A percentile compares a stretch with the other conserved stretches of the same genome.
Evolutionary conservation across 2,113 vertebrate species (phyloP).

Genomic region (Odontophorus gujanensis): DNA sequence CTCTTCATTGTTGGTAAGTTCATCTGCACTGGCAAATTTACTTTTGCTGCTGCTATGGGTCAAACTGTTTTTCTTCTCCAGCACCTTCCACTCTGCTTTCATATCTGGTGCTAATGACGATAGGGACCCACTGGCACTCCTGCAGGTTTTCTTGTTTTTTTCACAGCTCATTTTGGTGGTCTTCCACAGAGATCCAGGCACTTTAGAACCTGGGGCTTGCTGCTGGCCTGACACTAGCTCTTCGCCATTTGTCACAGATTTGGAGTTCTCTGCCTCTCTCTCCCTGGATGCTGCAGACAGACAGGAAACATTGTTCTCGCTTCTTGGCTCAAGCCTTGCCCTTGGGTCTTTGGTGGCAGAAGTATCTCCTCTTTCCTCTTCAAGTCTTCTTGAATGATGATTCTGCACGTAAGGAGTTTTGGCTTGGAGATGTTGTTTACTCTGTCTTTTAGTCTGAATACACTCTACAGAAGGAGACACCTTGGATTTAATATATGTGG

Average conservation of each 20-base stretch:
- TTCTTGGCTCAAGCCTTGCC: not conserved
- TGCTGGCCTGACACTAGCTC: not conserved
- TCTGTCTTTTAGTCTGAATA: not conserved
- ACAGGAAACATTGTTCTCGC: not conserved
- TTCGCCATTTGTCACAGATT: not conserved
- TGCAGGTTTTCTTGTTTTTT: not conserved
- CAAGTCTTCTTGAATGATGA: not conserved
- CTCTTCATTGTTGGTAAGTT: constrained; percentile 60
- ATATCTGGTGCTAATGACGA: not conserved
- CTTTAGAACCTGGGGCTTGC: not conserved
- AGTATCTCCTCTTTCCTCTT: not conserved
- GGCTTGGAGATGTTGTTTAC: not conserved
- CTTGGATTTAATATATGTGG: not conserved
- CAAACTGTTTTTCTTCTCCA: not conserved
- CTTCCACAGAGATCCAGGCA: not conserved
- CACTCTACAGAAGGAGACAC: not conserved
- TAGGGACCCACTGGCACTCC: not conserved
- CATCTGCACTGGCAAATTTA: constrained; percentile 45
- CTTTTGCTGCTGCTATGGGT: constrained; percentile 58
- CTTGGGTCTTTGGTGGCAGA: not conserved
- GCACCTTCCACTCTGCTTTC: not conserved
- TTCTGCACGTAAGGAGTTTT: not conserved
- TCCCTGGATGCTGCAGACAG: not conserved
- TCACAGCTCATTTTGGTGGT: not conserved
- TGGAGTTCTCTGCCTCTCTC: not conserved